Conservation (phyloP, 2,113 vertebrate species). For the Anolis sagrei region DNA sequence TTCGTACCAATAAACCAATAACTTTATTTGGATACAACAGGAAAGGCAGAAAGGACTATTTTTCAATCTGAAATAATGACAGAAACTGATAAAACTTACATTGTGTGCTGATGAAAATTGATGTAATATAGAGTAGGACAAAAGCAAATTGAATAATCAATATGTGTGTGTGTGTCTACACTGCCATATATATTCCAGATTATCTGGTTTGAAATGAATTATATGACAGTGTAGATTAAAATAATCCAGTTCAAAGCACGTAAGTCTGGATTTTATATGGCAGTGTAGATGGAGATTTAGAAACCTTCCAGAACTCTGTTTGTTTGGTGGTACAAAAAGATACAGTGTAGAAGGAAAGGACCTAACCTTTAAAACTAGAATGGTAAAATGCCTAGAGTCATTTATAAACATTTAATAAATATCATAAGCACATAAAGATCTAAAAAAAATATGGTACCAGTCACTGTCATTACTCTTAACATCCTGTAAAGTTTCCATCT, state of each 20-base stretch:
- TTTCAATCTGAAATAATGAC: neutral
- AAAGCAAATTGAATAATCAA: too few species aligned
- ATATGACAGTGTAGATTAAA: too few species aligned
- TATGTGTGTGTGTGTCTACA: too few species aligned
- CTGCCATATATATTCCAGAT: too few species aligned
- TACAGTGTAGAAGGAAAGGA: too few species aligned
- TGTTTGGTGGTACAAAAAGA: too few species aligned
- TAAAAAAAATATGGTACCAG: neutral
- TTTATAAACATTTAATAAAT: neutral
- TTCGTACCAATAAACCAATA: neutral
- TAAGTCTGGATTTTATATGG: too few species aligned
- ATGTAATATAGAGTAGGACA: neutral
- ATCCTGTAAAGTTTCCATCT: conserved; percentile 21
- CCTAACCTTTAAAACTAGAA: neutral
- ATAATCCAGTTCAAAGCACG: too few species aligned
- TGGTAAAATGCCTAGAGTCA: neutral
- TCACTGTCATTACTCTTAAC: conserved; percentile 39
- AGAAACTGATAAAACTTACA: neutral
- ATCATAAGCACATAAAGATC: neutral
- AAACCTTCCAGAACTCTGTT: too few species aligned
- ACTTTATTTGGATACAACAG: neutral
- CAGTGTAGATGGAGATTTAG: too few species aligned
- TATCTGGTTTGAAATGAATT: too few species aligned
- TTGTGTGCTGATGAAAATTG: neutral
- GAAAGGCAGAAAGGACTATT: too few species aligned